Percentiles rank a stretch among this genome's conserved stretches.
These are phyloP conservation scores for Lymantria dispar DNA, from an alignment of 2,888 invertebrate genomes.

Conservation along the genomic window DNA sequence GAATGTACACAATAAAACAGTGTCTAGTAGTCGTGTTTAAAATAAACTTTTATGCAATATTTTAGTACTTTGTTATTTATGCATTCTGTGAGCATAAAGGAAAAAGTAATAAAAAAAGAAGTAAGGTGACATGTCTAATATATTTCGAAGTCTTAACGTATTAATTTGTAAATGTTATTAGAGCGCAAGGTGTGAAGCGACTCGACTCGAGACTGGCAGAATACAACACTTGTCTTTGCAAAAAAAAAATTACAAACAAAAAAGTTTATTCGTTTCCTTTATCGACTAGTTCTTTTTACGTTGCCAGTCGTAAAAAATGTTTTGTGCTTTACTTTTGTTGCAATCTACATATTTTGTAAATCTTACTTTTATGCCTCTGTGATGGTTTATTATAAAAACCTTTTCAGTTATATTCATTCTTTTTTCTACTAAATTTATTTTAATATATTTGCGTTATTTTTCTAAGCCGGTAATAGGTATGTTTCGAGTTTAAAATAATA, in stretches of 20 bases:
- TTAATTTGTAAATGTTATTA: slow-evolving; percentile 59
- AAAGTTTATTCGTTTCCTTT: slow-evolving; percentile 16
- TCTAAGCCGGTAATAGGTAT: too few relatives aligned
- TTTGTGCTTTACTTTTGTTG: slow-evolving; percentile 17
- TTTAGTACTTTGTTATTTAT: too few relatives aligned
- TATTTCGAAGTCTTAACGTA: slow-evolving; percentile 36
- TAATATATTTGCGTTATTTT: too few relatives aligned
- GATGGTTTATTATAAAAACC: slow-evolving; percentile 13
- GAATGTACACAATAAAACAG: too few relatives aligned
- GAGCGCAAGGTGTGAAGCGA: slow-evolving; percentile 61
- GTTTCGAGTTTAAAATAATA: too few relatives aligned
- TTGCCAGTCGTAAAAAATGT: slow-evolving; percentile 18
- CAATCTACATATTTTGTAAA: slow-evolving; percentile 18
- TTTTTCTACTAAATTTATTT: too few relatives aligned
- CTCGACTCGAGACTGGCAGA: slow-evolving; percentile 21
- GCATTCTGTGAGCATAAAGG: neutral
- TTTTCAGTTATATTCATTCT: slow-evolving; percentile 6
- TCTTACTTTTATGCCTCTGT: slow-evolving; percentile 10
- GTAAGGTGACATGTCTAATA: slow-evolving; percentile 35
- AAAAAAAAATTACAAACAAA: slow-evolving; percentile 29
- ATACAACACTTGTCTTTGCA: slow-evolving; percentile 25
- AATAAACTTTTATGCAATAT: too few relatives aligned
- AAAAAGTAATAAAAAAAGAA: neutral
- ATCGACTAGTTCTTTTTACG: slow-evolving; percentile 19
- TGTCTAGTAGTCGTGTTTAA: too few relatives aligned